Evolutionary conservation across 2,113 vertebrate genomes (phyloP).

Genomic region (Taxidea taxus): DNA sequence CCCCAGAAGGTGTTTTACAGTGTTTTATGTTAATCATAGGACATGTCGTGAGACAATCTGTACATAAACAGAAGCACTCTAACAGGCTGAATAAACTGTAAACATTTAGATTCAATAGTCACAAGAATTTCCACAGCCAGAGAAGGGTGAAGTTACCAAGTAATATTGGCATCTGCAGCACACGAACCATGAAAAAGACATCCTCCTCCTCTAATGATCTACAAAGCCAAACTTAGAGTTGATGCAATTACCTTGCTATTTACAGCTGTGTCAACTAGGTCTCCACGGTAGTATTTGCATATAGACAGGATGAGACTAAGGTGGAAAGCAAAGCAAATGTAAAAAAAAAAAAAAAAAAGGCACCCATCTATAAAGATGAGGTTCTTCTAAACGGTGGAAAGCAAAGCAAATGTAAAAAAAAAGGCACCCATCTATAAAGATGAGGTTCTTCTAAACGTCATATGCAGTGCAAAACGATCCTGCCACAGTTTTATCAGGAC

Average conservation of each 20-base stretch:
- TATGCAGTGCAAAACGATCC: not conserved
- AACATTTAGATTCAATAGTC: slow-evolving; percentile 32
- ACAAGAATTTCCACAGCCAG: not conserved
- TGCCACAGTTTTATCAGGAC: not conserved
- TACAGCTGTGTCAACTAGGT: not conserved
- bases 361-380: not conserved
- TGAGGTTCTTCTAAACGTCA: not conserved
- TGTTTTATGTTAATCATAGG: slow-evolving; percentile 39
- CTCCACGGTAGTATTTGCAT: not conserved
- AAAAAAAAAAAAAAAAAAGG: too few species aligned
- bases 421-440: not conserved
- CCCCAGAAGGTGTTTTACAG: not conserved
- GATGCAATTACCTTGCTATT: not conserved
- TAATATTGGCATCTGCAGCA: not conserved
- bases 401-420: not conserved
- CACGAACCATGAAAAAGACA: not conserved
- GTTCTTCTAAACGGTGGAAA: too few species aligned
- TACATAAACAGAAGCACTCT: slow-evolving; percentile 26
- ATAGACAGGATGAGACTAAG: not conserved
- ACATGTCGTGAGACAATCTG: not conserved
- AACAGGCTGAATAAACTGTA: not conserved
- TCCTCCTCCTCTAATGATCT: not conserved
- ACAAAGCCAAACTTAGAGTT: not conserved
- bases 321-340: not conserved
- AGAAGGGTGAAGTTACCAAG: not conserved